Evolutionary conservation across 2,113 vertebrate genomes (phyloP), one percentile per base, ranked within the genome.

Genomic region (Epinephelus moara): DNA sequence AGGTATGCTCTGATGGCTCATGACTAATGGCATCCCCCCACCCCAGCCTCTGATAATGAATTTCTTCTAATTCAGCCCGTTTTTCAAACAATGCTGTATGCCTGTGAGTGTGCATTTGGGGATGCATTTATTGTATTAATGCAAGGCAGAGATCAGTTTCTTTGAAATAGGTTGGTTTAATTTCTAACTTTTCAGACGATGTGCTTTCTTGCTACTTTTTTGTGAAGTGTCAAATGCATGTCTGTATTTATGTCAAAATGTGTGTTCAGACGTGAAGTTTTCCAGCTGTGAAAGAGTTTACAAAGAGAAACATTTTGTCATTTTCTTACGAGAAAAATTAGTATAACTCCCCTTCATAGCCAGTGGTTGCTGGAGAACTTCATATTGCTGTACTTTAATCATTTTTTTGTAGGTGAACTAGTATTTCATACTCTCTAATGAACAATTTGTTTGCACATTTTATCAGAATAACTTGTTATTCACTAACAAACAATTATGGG

Each of bases 1-100:
- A 72, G 4, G 13, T 77, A 19, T 64, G 21, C 59, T 78, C 70
- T 70, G 56, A 25, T 42, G 53, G 17, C 52, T 67, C 17, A 2
- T 63, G 72, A 77, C 27, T 82, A 75, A 86, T 78, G 61, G 25
- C 23, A 55, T 17, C 55, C 37, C 52, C 11, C 21, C 17, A 23
- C 47, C 5, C 18, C 60, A 18, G 17, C 13, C 47, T 68, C 68
- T 12, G 17, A 57, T 64, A 60, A 80, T 60, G 33, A 17, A 71
- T 75, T 63, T 64, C 23, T 45, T 64, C 2, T 21, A 52, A 59
- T 27, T 19, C 40, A 50, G n/a, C 56, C 57, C 2, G 3, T 69
- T 67, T 63, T 61, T 66, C 10, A 74, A 62, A 19, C 11, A 0
- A 5, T 62, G 71, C 57, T n/a, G 7, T 18, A 60, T 45, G 55